Evolutionary conservation across 1,140 invertebrate species (phyloP), one percentile per base, ranked within the genome.

Genomic region (Calephelis virginiensis): DNA sequence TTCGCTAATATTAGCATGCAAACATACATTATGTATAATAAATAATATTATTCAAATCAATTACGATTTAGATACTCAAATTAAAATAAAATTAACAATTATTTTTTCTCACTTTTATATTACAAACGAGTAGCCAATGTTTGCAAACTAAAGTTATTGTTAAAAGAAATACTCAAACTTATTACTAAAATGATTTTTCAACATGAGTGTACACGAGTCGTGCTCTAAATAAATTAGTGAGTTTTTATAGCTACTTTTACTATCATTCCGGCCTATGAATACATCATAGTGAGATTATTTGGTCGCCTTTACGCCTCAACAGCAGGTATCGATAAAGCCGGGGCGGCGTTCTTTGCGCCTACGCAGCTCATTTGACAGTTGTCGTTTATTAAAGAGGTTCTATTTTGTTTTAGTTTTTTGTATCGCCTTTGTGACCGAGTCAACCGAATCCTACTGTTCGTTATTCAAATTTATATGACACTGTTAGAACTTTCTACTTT

Each of bases 311-410:
- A 71, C 72, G 72, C 72, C 66, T 75, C 67, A 69, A 64, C 70
- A 71, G 63, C 61, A 63, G 65, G 64, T 43, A 40, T 38, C 71
- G 72, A 71, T 76, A 69, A 69, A 28, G 77, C 79, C 61, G 56
- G 56, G 7, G 56, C 56, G 78, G 78, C 74, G 60, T 67, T 69
- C 53, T 71, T 72, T 77, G 69, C 80, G 73, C 80, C 80, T 63
- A 82, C 80, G 76, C 77, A 74, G 49, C 65, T 67, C 66, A 68
- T 71, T 62, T 73, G 76, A 78, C 76, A 77, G 66, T 81, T 81
- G 75, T 79, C 73, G 70, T 81, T 77, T 75, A 60, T 69, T 70
- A 74, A 74, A 71, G 66, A 72, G 63, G 68, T 67, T 66, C 66
- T 61, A 73, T 71, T 70, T 71, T 69, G 64, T 72, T 72, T 69